Percentiles rank a stretch among this genome's conserved stretches.
These are phyloP conservation scores for Maylandia zebra DNA, from an alignment of 2,113 vertebrate species.

Conservation along the genomic window DNA sequence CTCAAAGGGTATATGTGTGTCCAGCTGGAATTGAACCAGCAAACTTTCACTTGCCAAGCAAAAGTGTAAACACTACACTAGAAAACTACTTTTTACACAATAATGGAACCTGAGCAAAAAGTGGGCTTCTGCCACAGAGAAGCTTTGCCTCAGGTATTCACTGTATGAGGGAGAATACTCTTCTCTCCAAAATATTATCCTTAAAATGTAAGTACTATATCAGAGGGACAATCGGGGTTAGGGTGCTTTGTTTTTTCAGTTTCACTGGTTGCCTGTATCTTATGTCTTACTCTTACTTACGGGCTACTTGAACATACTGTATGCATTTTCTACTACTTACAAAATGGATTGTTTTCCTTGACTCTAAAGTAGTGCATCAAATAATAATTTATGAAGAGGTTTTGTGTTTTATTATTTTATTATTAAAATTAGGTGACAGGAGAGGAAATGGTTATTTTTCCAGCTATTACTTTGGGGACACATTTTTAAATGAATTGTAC, in stretches of 20 bases:
- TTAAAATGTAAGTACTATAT: not conserved
- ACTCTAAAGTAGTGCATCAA: not conserved
- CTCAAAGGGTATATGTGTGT: not conserved
- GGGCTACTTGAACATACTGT: not conserved
- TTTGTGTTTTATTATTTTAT: not conserved
- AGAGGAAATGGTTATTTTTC: not conserved
- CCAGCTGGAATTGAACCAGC: not conserved
- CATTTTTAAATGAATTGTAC: not conserved
- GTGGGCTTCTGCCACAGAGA: not conserved
- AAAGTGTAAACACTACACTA: not conserved
- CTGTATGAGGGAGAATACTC: not conserved
- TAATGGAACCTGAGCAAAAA: not conserved
- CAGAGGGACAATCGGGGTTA: not conserved
- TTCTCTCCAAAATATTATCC: not conserved
- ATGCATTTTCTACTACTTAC: not conserved
- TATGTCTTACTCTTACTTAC: not conserved
- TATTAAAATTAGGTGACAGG: not conserved
- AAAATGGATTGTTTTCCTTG: not conserved
- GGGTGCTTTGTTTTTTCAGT: not conserved
- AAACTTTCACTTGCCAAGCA: not conserved
- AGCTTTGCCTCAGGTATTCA: not conserved
- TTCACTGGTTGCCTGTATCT: not conserved
- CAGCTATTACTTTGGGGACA: not conserved
- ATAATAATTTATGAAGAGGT: not conserved
- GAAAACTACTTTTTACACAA: not conserved